phyloP scores from a whole-genome alignment of 2,888 invertebrate species.

The Germaria angustata region DNA sequence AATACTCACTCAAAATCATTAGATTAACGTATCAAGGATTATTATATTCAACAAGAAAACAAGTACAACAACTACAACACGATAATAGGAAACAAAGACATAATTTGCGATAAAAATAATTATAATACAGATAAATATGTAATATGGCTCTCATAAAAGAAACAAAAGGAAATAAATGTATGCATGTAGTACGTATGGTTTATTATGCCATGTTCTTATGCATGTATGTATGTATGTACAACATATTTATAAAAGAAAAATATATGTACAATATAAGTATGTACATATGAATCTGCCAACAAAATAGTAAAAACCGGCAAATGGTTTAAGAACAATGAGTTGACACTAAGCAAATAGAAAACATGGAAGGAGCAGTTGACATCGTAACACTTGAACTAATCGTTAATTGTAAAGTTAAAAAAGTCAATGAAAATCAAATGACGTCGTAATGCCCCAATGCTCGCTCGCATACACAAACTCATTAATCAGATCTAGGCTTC shows the following conservation, averaged over 20 bases:
- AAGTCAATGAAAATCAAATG: conserved; percentile 12
- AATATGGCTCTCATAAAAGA: not conserved
- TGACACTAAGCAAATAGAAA: not conserved
- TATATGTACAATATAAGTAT: not conserved
- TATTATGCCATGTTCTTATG: too few species aligned
- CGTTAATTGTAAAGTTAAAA: conserved; percentile 6
- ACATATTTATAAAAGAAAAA: too few species aligned
- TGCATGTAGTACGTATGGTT: too few species aligned
- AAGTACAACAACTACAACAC: not conserved
- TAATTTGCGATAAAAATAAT: not conserved
- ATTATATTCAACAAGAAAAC: conserved; percentile 33
- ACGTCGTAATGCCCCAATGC: conserved; percentile 18
- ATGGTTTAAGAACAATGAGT: conserved; percentile 20
- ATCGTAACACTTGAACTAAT: not conserved
- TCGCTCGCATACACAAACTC: not conserved
- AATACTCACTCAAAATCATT: conserved; percentile 7
- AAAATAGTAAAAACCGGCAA: conserved; percentile 55
- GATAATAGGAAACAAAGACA: conserved; percentile 11
- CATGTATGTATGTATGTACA: too few species aligned
- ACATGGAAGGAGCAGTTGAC: not conserved
- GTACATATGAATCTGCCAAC: conserved; percentile 21
- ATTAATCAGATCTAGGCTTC: not conserved
- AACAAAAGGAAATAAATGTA: conserved; percentile 18
- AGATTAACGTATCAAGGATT: conserved; percentile 44
- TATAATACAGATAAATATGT: not conserved